Evolutionary conservation across 2,888 invertebrate genomes (phyloP).

Genomic region (Empis livida): DNA sequence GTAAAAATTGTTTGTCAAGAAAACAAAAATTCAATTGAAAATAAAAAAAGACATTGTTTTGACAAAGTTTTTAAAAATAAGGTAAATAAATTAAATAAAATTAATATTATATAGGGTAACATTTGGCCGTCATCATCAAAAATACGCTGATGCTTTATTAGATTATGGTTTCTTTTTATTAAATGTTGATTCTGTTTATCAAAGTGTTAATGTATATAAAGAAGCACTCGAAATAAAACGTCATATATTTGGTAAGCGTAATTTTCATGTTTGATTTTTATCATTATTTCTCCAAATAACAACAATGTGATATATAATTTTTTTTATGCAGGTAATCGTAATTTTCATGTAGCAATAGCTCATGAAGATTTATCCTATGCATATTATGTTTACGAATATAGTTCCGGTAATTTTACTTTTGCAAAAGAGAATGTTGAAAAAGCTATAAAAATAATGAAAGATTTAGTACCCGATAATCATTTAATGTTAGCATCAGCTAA

Average conservation of each 20-base stretch:
- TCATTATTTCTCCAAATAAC: too few relatives aligned
- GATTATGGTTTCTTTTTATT: conserved; percentile 86
- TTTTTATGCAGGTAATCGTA: too few relatives aligned
- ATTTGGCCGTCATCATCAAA: conserved; percentile 58
- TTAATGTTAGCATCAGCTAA: conserved; percentile 78
- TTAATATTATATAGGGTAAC: conserved; percentile 18
- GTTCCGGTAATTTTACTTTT: conserved; percentile 69
- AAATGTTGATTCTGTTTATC: conserved; percentile 72
- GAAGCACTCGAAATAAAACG: conserved; percentile 61
- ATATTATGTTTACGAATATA: conserved; percentile 84
- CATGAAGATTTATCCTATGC: conserved; percentile 91
- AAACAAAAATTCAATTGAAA: too few relatives aligned
- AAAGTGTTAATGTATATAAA: conserved; percentile 76
- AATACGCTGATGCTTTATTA: conserved; percentile 69
- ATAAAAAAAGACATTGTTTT: background rate
- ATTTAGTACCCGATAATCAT: conserved; percentile 69
- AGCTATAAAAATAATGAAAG: conserved; percentile 69
- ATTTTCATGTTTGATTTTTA: conserved; percentile 82
- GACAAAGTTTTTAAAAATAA: background rate
- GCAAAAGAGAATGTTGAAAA: conserved; percentile 73
- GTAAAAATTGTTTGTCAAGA: too few relatives aligned
- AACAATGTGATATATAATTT: too few relatives aligned
- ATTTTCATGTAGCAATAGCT: conserved; percentile 77
- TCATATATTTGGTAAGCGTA: conserved; percentile 66
- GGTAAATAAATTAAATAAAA: background rate